Evolutionary conservation across 2,888 invertebrate genomes (phyloP).

Genomic region (Eristalinus aeneus): DNA sequence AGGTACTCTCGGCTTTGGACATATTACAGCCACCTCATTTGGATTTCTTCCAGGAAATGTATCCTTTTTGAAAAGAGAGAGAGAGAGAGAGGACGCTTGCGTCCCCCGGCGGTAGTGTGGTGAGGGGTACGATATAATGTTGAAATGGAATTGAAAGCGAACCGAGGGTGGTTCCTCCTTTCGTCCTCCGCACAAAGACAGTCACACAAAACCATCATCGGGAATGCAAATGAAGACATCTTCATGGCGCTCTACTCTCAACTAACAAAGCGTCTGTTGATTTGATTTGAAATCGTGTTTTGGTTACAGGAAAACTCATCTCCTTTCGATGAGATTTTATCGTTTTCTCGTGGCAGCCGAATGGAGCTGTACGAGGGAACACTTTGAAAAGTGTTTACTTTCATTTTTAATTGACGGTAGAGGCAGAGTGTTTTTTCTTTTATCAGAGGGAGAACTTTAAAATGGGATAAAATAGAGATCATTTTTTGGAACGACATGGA

Average conservation of each 20-base stretch:
- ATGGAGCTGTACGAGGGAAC: too few relatives aligned
- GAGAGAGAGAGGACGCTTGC: constrained; percentile 59
- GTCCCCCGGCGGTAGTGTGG: background rate
- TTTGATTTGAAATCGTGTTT: constrained; percentile 14
- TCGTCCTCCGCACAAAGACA: too few relatives aligned
- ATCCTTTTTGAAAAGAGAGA: constrained; percentile 92
- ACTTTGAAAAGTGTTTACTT: too few relatives aligned
- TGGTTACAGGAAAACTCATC: background rate
- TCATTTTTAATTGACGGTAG: too few relatives aligned
- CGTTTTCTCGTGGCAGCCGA: background rate
- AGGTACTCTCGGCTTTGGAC: constrained; percentile 99
- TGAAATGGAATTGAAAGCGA: background rate
- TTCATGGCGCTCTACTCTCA: background rate
- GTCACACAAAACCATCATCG: background rate
- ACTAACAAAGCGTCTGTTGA: background rate
- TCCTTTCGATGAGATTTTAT: background rate
- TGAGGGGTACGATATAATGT: background rate
- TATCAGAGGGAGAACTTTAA: too few relatives aligned
- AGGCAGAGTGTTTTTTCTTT: too few relatives aligned
- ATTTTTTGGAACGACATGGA: too few relatives aligned
- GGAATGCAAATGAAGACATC: constrained; percentile 13
- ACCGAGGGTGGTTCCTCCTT: background rate
- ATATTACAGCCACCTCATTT: constrained; percentile 99
- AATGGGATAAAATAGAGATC: too few relatives aligned
- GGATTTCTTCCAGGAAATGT: constrained; percentile 99